Base-by-base conservation (phyloP, 2,113 vertebrate species). In the Oncorhynchus gorbuscha region DNA sequence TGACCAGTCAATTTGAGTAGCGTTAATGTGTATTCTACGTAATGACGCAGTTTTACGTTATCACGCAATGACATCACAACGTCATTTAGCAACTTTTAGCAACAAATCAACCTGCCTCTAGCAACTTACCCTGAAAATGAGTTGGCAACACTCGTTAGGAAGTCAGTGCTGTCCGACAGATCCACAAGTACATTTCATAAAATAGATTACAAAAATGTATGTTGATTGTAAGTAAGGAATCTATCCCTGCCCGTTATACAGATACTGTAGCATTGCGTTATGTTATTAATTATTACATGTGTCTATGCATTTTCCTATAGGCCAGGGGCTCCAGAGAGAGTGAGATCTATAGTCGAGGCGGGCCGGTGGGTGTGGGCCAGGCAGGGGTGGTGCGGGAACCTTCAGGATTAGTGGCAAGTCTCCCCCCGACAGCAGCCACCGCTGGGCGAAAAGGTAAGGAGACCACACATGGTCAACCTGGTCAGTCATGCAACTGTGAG, bases 291-390 rank as follows among this genome's bases (percentile, higher is more conserved):
- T 58, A 69, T 28, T 66, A 4, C 24, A 26, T 70, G 48, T 84
- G 12, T 59, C 18, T 72, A 22, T n/a, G 22, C 75, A 62, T 88
- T 83, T 90, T 75, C 30, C 61, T 62, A 55, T 78, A 98, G 96
- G 96, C 95, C 83, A 94, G 93, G 71, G 92, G 83, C 84, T 93
- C 93, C 59, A 94, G 85, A 76, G 96, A 97, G n/a, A 81, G 58
- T 5, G 96, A 98, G 13, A 92, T 94, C 35, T 92, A 95, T 75
- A 90, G 93, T 81, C 93, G 97, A 83, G 97, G 97, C 80, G 97
- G 97, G 70, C 98, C 97, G 0, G 90, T 99, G 8, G 92, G 93
- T 73, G 88, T 97, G 0, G 91, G 89, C 45, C 94, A 94, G 80
- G 90, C 92, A 0, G 89, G 94, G 20, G 77, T 94, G 18, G 73